Conservation (phyloP, 1,140 invertebrate genomes). For the Drosophila sucinea region DNA sequence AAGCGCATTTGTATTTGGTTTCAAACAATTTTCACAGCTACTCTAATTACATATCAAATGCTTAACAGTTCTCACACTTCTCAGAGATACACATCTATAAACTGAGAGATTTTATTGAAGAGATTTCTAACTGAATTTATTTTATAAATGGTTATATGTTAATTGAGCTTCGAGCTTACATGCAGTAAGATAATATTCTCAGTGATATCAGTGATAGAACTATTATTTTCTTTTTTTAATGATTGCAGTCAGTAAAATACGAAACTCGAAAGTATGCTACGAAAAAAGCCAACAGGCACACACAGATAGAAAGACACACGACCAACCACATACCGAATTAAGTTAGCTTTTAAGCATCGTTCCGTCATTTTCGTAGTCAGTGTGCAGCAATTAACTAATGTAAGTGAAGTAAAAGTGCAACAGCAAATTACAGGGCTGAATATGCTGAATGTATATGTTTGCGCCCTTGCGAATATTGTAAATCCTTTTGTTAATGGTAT, state of each 20-base stretch:
- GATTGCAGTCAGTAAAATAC: no score
- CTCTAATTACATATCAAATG: background rate
- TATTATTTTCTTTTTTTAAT: no score
- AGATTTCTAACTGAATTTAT: no score
- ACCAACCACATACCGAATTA: background rate
- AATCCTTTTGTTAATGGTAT: background rate
- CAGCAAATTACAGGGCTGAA: background rate
- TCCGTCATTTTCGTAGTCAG: background rate
- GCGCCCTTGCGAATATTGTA: background rate
- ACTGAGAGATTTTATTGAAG: no score
- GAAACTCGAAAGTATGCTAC: background rate
- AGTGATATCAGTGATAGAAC: no score
- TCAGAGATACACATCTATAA: background rate
- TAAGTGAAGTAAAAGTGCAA: conserved; percentile 6
- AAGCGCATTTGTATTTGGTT: conserved; percentile 19
- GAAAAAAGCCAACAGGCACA: background rate
- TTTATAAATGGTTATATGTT: no score
- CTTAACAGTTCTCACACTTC: background rate
- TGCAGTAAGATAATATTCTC: no score
- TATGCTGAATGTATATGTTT: background rate
- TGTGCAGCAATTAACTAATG: conserved; percentile 21
- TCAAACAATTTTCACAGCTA: conserved; percentile 11
- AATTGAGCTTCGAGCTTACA: no score
- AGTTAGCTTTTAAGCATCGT: conserved; percentile 4
- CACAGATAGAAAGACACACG: no score